Percentiles rank a stretch among this genome's conserved stretches.
phyloP scores from a whole-genome alignment of 2,888 invertebrate genomes.

The Agriotes lineatus region DNA sequence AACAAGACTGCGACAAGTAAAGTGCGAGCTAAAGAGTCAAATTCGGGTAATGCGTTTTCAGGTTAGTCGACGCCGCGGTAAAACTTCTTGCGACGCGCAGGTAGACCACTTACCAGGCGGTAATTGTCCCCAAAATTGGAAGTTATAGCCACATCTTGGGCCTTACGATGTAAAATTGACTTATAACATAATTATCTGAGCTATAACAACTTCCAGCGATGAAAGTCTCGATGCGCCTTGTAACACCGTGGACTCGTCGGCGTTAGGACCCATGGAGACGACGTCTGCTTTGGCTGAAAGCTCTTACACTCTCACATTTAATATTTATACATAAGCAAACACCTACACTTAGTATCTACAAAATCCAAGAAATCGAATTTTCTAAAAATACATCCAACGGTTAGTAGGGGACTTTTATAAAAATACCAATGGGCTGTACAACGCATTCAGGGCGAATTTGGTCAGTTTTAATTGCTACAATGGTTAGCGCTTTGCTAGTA shows the following conservation, averaged over 20 bases:
- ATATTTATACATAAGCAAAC: not conserved
- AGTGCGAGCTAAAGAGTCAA: constrained; percentile 24
- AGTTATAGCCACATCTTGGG: constrained; percentile 27
- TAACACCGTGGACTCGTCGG: constrained; percentile 59
- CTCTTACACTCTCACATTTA: constrained; percentile 24
- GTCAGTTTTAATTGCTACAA: not conserved
- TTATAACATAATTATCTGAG: constrained; percentile 26
- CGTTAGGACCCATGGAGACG: constrained; percentile 49
- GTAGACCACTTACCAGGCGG: constrained; percentile 30
- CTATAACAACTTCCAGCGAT: constrained; percentile 36
- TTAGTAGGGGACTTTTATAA: not conserved
- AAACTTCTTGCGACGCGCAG: constrained; percentile 26
- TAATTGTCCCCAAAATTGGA: constrained; percentile 28
- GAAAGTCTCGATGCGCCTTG: constrained; percentile 45
- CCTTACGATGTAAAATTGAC: constrained; percentile 33
- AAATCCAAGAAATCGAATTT: not conserved
- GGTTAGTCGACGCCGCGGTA: constrained; percentile 25
- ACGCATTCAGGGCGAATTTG: not conserved
- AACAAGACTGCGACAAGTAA: constrained; percentile 22
- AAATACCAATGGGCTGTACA: not conserved
- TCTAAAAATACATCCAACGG: not conserved
- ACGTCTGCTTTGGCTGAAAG: constrained; percentile 16
- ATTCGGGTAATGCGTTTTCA: constrained; percentile 27
- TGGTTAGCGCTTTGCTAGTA: too few relatives aligned
- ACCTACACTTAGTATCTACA: not conserved